These are phyloP conservation scores for Allolobophora icterica DNA, from an alignment of 2,888 invertebrate genomes.

Conservation along the genomic window DNA sequence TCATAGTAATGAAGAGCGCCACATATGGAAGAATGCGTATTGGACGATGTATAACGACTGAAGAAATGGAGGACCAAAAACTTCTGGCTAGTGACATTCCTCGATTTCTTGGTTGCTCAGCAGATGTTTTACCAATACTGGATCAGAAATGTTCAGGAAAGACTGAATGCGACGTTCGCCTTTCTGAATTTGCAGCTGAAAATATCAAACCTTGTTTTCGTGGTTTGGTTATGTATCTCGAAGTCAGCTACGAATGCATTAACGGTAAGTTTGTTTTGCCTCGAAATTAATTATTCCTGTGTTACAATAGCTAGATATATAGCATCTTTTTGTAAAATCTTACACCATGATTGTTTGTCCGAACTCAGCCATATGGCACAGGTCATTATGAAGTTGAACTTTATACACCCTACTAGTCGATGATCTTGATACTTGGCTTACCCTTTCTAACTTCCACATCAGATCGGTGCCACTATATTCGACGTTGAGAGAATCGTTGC, in stretches of 20 bases:
- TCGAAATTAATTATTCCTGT: background rate
- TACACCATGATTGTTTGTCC: background rate
- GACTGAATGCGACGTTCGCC: conserved; percentile 25
- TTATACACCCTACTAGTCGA: too few species aligned
- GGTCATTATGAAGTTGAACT: background rate
- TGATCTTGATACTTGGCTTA: too few species aligned
- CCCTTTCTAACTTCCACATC: too few species aligned
- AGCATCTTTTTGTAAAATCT: background rate
- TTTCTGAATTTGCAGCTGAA: background rate
- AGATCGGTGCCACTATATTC: too few species aligned
- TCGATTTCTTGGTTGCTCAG: conserved; percentile 32
- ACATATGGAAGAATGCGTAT: conserved; percentile 32
- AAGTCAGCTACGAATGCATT: conserved; percentile 32
- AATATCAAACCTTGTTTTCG: conserved; percentile 20
- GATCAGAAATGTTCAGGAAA: conserved; percentile 34
- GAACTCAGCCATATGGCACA: background rate
- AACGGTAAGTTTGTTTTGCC: conserved; percentile 21
- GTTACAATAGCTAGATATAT: background rate
- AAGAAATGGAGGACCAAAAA: background rate
- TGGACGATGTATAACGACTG: conserved; percentile 30
- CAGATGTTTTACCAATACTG: conserved; percentile 31
- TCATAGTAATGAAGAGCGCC: conserved; percentile 19
- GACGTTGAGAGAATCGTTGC: too few species aligned
- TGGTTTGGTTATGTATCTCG: conserved; percentile 30
- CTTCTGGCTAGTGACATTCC: background rate